Evolutionary conservation across 2,113 vertebrate species (phyloP), one percentile per base, ranked within the genome.

Genomic region (Megalops atlanticus): DNA sequence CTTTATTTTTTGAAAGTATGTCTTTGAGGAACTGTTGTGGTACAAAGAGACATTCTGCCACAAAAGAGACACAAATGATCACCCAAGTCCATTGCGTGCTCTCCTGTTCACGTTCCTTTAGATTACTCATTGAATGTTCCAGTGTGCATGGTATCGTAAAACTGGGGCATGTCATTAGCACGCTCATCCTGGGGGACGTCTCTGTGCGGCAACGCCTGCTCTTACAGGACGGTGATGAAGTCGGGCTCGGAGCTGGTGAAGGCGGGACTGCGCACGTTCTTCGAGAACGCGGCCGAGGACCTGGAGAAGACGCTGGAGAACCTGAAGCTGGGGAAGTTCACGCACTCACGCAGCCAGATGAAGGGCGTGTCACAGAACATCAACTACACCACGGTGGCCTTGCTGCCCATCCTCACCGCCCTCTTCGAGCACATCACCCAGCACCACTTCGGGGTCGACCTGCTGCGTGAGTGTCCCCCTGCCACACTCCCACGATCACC

Each of bases 321-420:
- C 88, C 92, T 99, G 89, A 98, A 99, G 88, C 94, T 97, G 76
- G 98, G 97, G 80, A 98, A 99, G 92, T 99, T 99, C 89, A 97
- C 97, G 8, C 98, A 99, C 88, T 98, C 97, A 4, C 94, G 98
- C 88, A 98, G 96, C 0, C 98, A 99, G 93, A 97, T 99, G 82
- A 99, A 98, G 90, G 97, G 98, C 4, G 97, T 98, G 81, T 99
- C 97, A 18, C 98, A 99, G 92, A 99, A 99, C 84, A 99, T 99
- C 84, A 99, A 99, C 92, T 99, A 99, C 78, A 99, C 97, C 84
- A 99, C 97, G 0, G 97, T 93, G 68, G 98, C 98, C 4, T 93
- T 99, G 87, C 93, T 99, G 77, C 98, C 98, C 39, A 95, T 99
- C 83, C 92, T 99, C 74, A 99, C 97, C 0, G 98, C 98, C 77